Conservation (phyloP, 2,113 vertebrate species). For the Corythaeola cristata region DNA sequence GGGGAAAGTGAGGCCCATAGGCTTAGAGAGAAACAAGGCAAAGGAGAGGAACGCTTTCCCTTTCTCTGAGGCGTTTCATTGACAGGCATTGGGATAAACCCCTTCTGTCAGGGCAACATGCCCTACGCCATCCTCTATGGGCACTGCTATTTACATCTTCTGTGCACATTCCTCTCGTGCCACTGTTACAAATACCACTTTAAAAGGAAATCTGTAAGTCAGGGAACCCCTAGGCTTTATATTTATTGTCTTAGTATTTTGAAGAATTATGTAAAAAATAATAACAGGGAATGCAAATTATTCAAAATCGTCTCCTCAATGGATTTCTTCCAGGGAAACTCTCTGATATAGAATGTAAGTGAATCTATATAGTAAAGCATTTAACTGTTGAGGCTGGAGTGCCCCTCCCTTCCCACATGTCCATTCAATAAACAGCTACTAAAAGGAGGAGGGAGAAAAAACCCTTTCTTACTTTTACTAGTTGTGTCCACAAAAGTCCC, state of each 20-base stretch:
- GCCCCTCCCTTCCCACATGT: background rate
- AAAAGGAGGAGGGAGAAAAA: background rate
- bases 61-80: background rate
- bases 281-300: background rate
- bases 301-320: background rate
- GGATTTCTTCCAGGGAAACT: background rate
- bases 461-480: background rate
- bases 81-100: background rate
- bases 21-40: background rate
- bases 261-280: background rate
- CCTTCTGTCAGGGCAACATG: background rate
- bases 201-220: background rate
- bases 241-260: background rate
- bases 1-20: background rate
- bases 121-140: background rate
- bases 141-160: background rate
- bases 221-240: background rate
- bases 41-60: background rate
- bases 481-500: conserved; percentile 35
- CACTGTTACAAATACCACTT: background rate
- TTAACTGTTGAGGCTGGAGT: background rate
- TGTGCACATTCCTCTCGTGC: rapidly evolving
- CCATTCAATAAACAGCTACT: background rate
- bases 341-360: background rate
- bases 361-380: background rate